phyloP scores from a whole-genome alignment of 2,888 invertebrate genomes.

The Synergus itoensis region DNA sequence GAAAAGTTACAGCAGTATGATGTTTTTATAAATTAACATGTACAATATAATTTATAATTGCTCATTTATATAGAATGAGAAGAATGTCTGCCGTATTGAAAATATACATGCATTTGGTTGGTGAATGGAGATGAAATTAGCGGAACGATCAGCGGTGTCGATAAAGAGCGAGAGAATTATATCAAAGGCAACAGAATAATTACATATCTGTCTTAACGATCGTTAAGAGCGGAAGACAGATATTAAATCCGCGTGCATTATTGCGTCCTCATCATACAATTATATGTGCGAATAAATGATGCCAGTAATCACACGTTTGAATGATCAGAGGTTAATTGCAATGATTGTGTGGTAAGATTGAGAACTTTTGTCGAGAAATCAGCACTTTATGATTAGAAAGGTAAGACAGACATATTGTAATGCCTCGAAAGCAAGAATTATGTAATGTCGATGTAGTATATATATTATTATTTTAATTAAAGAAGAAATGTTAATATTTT shows the following conservation, averaged over 20 bases:
- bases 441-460: too few relatives aligned
- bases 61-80: neutral
- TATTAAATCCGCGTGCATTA: slow-evolving; percentile 28
- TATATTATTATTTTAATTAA: too few relatives aligned
- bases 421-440: slow-evolving; percentile 5
- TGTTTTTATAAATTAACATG: too few relatives aligned
- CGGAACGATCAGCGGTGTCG: slow-evolving; percentile 3
- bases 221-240: slow-evolving; percentile 23
- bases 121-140: neutral
- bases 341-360: slow-evolving; percentile 11
- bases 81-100: neutral
- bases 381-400: neutral
- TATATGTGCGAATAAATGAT: slow-evolving; percentile 23
- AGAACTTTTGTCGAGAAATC: slow-evolving; percentile 17
- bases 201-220: slow-evolving; percentile 29
- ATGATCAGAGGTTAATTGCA: slow-evolving; percentile 11
- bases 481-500: too few relatives aligned
- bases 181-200: slow-evolving; percentile 22
- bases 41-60: too few relatives aligned
- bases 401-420: neutral
- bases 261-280: slow-evolving; percentile 10
- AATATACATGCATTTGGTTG: neutral
- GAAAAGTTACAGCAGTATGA: neutral
- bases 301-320: slow-evolving; percentile 15
- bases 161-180: slow-evolving; percentile 8